Base-by-base conservation (phyloP, 2,797 vertebrate genomes). In the Argya squamiceps region DNA sequence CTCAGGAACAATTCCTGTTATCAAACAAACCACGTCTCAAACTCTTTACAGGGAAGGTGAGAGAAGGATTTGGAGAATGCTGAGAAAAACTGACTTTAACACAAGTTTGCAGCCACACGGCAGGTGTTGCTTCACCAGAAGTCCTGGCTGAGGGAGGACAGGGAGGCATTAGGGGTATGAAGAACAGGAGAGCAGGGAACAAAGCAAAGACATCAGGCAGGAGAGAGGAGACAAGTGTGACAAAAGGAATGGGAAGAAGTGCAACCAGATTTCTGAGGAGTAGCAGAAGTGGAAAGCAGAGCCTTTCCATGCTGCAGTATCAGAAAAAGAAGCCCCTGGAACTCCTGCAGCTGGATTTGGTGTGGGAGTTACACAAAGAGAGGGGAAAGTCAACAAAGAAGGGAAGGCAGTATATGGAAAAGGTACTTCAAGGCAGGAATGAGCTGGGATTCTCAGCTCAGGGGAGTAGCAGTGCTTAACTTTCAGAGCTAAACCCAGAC, bases 161-260 rank as follows among this genome's bases (percentile, higher is more conserved):
- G 36, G 32, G 18, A 77, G 13, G 34, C 2, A 0, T 0, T 15
- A n/a, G 27, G 12, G 23, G 19, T 58, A 84, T 0, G 1, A 19
- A 69, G 44, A 78, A 58, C 16, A 32, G 20, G 17, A 85, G 26
- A 69, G 17, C 37, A 27, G 19, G 13, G 8, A 8, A 0, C 32
- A 80, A 50, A 73, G 37, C 18, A n/a, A 71, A 70, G n/a, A 32
- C 60, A 62, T 36, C 19, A 67, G 26, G 17, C 29, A 58, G 34
- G 44, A 80, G 6, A 80, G 56, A 1, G 3, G 49, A 82, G 68
- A 77, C 21, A 64, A 65, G 6, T 0, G 1, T 22, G 24, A 1
- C 47, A 50, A 71, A 64, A 52, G 60, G 12, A 70, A 59, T 43
- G 14, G 43, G 26, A 3, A 39, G 46, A 88, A 58, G 6, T 5